Evolutionary conservation across 2,888 invertebrate genomes (phyloP).

Genomic region (Prenolepis imparis): DNA sequence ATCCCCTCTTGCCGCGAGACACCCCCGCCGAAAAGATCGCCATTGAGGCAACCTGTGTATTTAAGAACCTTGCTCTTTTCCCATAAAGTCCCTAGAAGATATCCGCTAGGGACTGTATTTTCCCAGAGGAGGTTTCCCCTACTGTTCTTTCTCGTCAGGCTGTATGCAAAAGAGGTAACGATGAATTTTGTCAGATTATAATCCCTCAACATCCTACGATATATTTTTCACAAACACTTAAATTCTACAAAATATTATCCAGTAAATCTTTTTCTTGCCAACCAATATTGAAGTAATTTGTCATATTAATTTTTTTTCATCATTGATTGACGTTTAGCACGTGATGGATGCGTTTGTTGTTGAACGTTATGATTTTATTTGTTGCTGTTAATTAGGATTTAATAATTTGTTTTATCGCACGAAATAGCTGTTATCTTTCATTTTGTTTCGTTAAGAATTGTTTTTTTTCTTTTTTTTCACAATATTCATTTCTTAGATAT

Average conservation of each 20-base stretch:
- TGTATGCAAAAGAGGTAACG: slow-evolving; percentile 79
- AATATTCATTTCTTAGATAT: neutral
- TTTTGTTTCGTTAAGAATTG: neutral
- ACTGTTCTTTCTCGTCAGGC: slow-evolving; percentile 65
- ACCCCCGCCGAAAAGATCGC: too few species aligned
- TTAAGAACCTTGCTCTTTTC: too few species aligned
- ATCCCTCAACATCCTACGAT: slow-evolving; percentile 79
- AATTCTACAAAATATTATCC: slow-evolving; percentile 27
- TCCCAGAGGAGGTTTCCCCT: neutral
- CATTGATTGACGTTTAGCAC: neutral
- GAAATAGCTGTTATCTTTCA: neutral
- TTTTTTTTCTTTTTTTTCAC: neutral
- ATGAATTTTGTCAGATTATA: slow-evolving; percentile 66
- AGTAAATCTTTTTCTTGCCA: slow-evolving; percentile 22
- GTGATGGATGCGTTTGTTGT: slow-evolving; percentile 40
- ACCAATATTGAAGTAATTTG: slow-evolving; percentile 33
- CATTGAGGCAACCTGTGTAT: too few species aligned
- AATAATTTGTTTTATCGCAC: neutral
- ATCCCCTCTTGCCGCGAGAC: too few species aligned
- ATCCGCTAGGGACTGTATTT: too few species aligned
- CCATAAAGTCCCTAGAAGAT: too few species aligned
- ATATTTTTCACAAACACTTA: neutral
- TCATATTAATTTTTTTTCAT: neutral
- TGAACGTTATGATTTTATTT: slow-evolving; percentile 4
- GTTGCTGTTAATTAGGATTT: neutral